Conservation (phyloP, 2,888 invertebrate genomes). For the Drosophila prolongata region DNA sequence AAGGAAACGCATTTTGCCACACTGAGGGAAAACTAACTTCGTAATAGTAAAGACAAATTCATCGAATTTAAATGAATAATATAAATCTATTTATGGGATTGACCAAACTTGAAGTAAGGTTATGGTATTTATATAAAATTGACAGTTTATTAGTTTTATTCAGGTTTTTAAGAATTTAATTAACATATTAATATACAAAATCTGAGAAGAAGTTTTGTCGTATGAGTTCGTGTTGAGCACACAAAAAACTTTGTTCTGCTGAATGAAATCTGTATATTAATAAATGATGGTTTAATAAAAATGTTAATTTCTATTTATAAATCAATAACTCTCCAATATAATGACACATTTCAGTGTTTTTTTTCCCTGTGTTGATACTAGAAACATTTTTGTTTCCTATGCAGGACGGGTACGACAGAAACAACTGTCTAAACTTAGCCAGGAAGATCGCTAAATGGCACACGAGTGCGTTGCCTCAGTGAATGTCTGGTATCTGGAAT, state of each 20-base stretch:
- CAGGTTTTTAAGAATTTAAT: too few relatives aligned
- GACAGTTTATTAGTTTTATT: too few relatives aligned
- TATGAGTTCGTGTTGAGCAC: too few relatives aligned
- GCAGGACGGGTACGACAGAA: slow-evolving; percentile 16
- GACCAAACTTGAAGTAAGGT: too few relatives aligned
- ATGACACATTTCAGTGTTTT: background rate
- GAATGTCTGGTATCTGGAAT: slow-evolving; percentile 44
- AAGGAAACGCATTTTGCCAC: slow-evolving; percentile 37
- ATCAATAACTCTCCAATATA: background rate
- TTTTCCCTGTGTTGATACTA: background rate
- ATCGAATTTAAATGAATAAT: background rate
- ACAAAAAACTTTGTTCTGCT: too few relatives aligned
- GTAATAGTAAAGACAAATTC: background rate
- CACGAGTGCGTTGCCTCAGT: slow-evolving; percentile 68
- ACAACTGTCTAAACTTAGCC: slow-evolving; percentile 65
- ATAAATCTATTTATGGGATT: too few relatives aligned
- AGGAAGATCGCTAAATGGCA: slow-evolving; percentile 62
- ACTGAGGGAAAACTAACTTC: background rate
- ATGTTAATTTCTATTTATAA: too few relatives aligned
- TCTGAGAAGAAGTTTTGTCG: too few relatives aligned
- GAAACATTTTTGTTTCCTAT: background rate
- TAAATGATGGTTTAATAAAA: too few relatives aligned
- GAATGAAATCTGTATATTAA: too few relatives aligned
- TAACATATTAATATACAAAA: too few relatives aligned
- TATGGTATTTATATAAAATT: too few relatives aligned